These are phyloP conservation scores for Oryctes rhinoceros DNA, from an alignment of 1,140 invertebrate genomes.

Conservation along the genomic window DNA sequence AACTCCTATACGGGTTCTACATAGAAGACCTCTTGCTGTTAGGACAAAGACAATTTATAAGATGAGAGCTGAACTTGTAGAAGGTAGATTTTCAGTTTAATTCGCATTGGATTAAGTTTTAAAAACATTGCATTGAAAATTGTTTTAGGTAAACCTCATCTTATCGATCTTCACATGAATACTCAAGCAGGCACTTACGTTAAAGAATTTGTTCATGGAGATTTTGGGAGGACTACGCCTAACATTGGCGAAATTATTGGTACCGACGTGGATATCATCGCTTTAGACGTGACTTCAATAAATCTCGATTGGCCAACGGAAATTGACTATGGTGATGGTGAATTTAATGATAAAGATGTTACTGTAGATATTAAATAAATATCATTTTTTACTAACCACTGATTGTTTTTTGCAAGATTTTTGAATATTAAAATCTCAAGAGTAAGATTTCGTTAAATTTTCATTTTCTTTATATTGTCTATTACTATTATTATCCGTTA, in stretches of 20 bases:
- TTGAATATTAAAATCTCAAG: no score
- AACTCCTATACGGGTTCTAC: conserved; percentile 86
- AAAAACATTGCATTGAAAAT: neutral
- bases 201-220: conserved; percentile 97
- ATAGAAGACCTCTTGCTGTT: conserved; percentile 76
- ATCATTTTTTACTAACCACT: neutral
- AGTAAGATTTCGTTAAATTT: no score
- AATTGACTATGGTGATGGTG: conserved; percentile 45
- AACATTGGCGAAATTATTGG: conserved; percentile 66
- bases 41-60: conserved; percentile 71
- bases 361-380: neutral
- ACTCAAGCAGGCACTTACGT: conserved; percentile 96
- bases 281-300: conserved; percentile 74
- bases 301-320: conserved; percentile 72
- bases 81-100: neutral
- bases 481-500: no score
- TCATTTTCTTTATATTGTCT: no score
- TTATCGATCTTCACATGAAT: conserved; percentile 75
- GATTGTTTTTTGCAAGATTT: neutral
- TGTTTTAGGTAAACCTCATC: conserved; percentile 61
- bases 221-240: conserved; percentile 88
- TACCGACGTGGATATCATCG: conserved; percentile 78
- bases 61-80: conserved; percentile 63
- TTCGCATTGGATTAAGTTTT: conserved; percentile 44
- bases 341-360: neutral